Evolutionary conservation across 2,797 vertebrate species (phyloP).

Genomic region (Tokudaia tokunoshimensis): DNA sequence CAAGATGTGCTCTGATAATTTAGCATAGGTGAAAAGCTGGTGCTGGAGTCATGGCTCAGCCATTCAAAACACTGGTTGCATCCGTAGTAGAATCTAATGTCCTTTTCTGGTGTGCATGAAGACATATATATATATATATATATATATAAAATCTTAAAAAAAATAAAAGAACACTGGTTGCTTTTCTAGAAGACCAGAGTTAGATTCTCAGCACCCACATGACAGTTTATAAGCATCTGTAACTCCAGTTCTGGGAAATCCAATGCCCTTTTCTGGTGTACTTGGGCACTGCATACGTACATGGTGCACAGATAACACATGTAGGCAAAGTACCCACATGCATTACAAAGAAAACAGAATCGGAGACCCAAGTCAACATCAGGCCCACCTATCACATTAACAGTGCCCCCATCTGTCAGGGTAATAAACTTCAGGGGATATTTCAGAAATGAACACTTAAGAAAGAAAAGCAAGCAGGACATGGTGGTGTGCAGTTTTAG

Average conservation of each 20-base stretch:
- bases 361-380: no score
- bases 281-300: neutral
- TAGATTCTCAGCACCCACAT: neutral
- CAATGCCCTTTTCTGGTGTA: neutral
- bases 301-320: neutral
- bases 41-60: neutral
- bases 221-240: no score
- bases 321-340: no score
- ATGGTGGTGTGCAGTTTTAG: no score
- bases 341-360: no score
- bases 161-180: neutral
- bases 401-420: no score
- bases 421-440: no score
- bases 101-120: neutral
- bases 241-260: neutral
- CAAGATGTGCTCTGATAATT: neutral
- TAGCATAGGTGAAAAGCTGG: neutral
- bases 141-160: no score
- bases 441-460: no score
- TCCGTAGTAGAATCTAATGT: neutral
- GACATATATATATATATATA: no score
- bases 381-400: no score
- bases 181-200: neutral
- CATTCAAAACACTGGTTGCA: neutral
- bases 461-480: neutral